phyloP scores from a whole-genome alignment of 2,888 invertebrate species.

The Drosophila hamatofila region DNA sequence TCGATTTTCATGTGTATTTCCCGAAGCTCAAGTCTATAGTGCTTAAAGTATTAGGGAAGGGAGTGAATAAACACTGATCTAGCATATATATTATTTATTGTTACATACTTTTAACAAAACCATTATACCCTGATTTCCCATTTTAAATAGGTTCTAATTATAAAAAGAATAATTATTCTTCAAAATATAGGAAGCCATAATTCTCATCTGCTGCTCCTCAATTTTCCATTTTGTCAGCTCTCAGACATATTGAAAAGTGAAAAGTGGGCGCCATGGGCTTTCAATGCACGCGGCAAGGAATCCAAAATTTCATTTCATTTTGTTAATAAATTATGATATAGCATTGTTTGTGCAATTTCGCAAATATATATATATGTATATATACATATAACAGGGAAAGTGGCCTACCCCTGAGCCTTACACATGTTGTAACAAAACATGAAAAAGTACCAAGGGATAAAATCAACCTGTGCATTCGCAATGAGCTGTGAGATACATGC shows the following conservation, averaged over 20 bases:
- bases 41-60: too few species aligned
- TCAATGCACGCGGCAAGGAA: conserved; percentile 33
- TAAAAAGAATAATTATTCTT: too few species aligned
- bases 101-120: too few species aligned
- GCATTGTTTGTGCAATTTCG: conserved; percentile 66
- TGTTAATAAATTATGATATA: conserved; percentile 82
- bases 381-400: conserved; percentile 1
- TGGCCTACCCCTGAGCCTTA: conserved; percentile 47
- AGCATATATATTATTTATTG: too few species aligned
- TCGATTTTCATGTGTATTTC: too few species aligned
- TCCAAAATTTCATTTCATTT: conserved; percentile 70
- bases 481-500: conserved; percentile 71
- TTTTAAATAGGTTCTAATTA: too few species aligned
- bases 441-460: conserved; percentile 77
- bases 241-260: conserved; percentile 53
- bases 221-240: conserved; percentile 33
- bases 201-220: conserved; percentile 6
- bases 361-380: conserved; percentile 2
- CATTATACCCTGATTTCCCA: too few species aligned
- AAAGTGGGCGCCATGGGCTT: conserved; percentile 72
- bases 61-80: too few species aligned
- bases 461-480: conserved; percentile 81
- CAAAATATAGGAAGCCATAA: too few species aligned
- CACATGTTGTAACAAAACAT: conserved; percentile 36
- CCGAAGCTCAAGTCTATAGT: too few species aligned